Evolutionary conservation across 1,140 invertebrate species (phyloP), one percentile per base, ranked within the genome.

Genomic region (Drosophila mayri): DNA sequence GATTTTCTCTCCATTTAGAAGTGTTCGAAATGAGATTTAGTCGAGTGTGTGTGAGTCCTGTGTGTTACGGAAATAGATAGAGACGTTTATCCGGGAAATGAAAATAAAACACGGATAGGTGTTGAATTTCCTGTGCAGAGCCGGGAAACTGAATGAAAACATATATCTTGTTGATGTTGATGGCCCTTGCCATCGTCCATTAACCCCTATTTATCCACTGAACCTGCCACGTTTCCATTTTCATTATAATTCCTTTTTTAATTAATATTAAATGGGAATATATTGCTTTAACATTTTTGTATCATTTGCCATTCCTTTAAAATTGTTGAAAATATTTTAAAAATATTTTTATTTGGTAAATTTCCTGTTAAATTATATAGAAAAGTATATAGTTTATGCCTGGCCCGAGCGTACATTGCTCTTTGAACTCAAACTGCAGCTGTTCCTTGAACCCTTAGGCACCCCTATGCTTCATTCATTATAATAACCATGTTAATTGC

Each of bases 201-300:
- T 72, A 73, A 60, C 70, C 54, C 46, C 58, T 22, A 18, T 41
- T 12, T 9, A 30, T 40, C 11, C 11, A 10, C 16, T 10, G 14
- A 12, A 12, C 32, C 11, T 0, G 35, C 1, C n/a, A 35, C 12
- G 32, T 20, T 38, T 54, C 63, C 6, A 37, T 49, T 41, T 71
- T 72, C 28, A 71, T 72, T 72, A 71, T 37, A 60, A 50, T 50
- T 4, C n/a, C 6, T 3, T 22, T 49, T 50, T 57, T 85, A 85
- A 85, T 81, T 81, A 61, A 52, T 66, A 44, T 85, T 81, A 64
- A 62, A 77, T 81, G 76, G 28, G 16, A 32, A 50, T 20, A 8
- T 0, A 18, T 73, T 55, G 40, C 11, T 14, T 52, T 2, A 30
- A 9, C 0, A 4, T 10, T 9, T 16, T 47, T 47, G 14, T 16